Percentiles rank a stretch among this genome's conserved stretches.
phyloP scores from a whole-genome alignment of 2,113 vertebrate species.

The Triplophysa tibetana region DNA sequence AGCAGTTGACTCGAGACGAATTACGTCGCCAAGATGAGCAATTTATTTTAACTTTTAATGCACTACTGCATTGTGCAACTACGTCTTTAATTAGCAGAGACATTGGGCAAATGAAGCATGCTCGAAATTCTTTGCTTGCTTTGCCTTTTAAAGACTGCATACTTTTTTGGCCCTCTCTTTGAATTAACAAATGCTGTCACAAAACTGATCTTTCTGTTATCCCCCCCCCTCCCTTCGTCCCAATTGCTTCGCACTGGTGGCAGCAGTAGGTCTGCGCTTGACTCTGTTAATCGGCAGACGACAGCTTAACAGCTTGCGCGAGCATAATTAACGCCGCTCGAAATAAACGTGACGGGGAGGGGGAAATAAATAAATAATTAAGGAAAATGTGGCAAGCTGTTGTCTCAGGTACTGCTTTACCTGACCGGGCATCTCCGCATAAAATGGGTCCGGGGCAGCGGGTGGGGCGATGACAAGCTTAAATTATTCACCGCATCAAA shows the following conservation, averaged over 20 bases:
- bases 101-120: conserved; percentile 70
- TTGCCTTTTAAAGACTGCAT: conserved; percentile 60
- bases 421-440: conserved; percentile 60
- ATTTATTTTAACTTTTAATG: conserved; percentile 68
- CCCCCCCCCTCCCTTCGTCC: conserved; percentile 49
- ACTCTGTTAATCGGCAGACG: conserved; percentile 74
- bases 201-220: conserved; percentile 54
- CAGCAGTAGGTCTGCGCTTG: conserved; percentile 63
- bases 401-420: conserved; percentile 70
- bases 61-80: conserved; percentile 49
- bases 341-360: conserved; percentile 68
- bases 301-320: conserved; percentile 76
- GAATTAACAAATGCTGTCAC: conserved; percentile 69
- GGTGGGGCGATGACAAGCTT: conserved; percentile 44
- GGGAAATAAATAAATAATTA: conserved; percentile 74
- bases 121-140: conserved; percentile 66
- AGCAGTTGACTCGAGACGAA: conserved; percentile 58
- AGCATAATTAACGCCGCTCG: conserved; percentile 71
- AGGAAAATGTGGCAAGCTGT: conserved; percentile 62
- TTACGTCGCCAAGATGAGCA: conserved; percentile 53
- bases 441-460: conserved; percentile 38
- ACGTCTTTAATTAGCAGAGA: conserved; percentile 72
- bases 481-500: conserved; percentile 76
- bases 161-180: conserved; percentile 62
- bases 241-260: conserved; percentile 62